A percentile compares a stretch with the other conserved stretches of the same genome.
These are phyloP conservation scores for Amitus sp. DNA, from an alignment of 2,888 invertebrate species.

Conservation along the genomic window DNA sequence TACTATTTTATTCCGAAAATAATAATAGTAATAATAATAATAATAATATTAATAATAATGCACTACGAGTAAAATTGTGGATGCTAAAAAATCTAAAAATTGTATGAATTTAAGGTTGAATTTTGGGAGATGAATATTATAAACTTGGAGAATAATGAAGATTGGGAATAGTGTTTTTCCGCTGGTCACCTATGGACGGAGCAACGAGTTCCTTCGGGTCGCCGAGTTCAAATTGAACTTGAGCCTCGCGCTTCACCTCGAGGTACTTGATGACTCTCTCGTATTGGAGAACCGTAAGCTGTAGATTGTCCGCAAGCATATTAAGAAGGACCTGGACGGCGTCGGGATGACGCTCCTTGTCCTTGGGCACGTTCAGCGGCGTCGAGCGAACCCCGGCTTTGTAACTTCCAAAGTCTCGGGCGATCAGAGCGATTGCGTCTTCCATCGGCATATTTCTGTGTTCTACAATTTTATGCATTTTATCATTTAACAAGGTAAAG, in stretches of 20 bases:
- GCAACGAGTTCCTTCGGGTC: constrained; percentile 70
- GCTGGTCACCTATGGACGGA: constrained; percentile 49
- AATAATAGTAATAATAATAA: too few relatives aligned
- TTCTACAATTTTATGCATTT: too few relatives aligned
- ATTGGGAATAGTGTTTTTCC: too few relatives aligned
- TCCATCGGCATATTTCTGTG: constrained; percentile 97
- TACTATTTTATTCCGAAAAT: too few relatives aligned
- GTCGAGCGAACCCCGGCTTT: constrained; percentile 70
- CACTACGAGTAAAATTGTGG: too few relatives aligned
- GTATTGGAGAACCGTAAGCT: constrained; percentile 81
- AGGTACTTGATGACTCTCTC: constrained; percentile 80
- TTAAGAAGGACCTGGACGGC: constrained; percentile 70
- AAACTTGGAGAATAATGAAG: too few relatives aligned
- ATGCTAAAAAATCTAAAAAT: neutral
- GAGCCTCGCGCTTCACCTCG: constrained; percentile 78
- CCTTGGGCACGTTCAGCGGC: constrained; percentile 67
- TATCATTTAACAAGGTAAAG: too few relatives aligned
- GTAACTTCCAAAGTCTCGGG: constrained; percentile 76
- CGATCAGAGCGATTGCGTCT: constrained; percentile 84
- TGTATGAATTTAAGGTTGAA: too few relatives aligned
- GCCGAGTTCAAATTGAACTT: constrained; percentile 79
- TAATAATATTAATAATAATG: too few relatives aligned
- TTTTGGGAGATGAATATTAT: too few relatives aligned
- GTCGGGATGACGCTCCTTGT: constrained; percentile 65
- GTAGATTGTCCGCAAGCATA: constrained; percentile 83